A percentile compares a stretch with the other conserved stretches of the same genome.
phyloP scores from a whole-genome alignment of 2,113 vertebrate genomes.

The Solea senegalensis region DNA sequence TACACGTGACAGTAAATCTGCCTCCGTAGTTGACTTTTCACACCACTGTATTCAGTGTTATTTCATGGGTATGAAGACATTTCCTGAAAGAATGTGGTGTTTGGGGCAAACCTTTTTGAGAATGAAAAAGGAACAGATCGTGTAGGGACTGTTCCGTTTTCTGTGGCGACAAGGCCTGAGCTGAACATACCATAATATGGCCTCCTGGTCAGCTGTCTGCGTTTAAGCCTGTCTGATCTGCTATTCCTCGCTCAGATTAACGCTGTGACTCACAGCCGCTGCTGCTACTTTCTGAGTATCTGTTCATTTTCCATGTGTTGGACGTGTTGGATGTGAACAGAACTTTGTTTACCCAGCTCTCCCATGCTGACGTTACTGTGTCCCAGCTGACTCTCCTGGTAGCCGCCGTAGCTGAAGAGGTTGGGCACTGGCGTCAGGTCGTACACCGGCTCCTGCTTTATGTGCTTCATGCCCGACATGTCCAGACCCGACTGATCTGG shows the following conservation, averaged over 20 bases:
- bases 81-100: too few species aligned
- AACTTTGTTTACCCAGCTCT: constrained; percentile 88
- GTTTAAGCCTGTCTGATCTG: constrained; percentile 63
- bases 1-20: too few species aligned
- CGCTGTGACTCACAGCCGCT: constrained; percentile 51
- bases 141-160: too few species aligned
- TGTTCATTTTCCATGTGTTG: constrained; percentile 22
- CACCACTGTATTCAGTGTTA: too few species aligned
- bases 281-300: constrained; percentile 28
- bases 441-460: constrained; percentile 99
- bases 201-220: constrained; percentile 44
- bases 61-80: too few species aligned
- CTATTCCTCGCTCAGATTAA: constrained; percentile 57
- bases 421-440: constrained; percentile 97
- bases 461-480: constrained; percentile 98
- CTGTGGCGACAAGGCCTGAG: not conserved
- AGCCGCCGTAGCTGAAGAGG: constrained; percentile 96
- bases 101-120: too few species aligned
- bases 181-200: constrained; percentile 35
- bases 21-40: too few species aligned
- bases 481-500: constrained; percentile 98
- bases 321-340: not conserved
- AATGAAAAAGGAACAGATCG: too few species aligned
- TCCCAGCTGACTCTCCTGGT: constrained; percentile 93
- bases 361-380: constrained; percentile 89